phyloP scores from a whole-genome alignment of 2,888 invertebrate species.

The Athetis lepigone region DNA sequence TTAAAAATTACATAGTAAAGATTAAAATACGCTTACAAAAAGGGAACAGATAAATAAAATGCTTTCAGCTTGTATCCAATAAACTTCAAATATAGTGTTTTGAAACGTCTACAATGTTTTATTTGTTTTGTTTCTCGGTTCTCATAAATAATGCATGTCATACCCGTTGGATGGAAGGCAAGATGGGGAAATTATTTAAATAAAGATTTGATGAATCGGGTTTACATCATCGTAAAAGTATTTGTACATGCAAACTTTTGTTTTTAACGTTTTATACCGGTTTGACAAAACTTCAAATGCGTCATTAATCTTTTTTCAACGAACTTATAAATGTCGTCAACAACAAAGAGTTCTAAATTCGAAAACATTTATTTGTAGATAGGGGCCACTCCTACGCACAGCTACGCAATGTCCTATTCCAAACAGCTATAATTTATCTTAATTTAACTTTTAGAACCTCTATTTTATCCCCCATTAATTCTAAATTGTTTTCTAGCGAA shows the following conservation, averaged over 20 bases:
- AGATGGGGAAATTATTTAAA: constrained; percentile 42
- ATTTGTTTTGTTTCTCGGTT: constrained; percentile 46
- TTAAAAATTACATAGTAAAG: constrained; percentile 3
- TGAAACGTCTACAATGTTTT: constrained; percentile 41
- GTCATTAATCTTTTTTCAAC: background rate
- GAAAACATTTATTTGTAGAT: constrained; percentile 23
- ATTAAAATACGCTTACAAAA: background rate
- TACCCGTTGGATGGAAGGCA: constrained; percentile 34
- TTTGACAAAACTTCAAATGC: background rate
- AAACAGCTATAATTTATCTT: constrained; percentile 35
- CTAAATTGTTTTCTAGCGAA: constrained; percentile 35
- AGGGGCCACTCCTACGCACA: constrained; percentile 34
- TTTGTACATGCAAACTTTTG: constrained; percentile 2
- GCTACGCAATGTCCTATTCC: constrained; percentile 20
- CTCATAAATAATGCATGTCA: constrained; percentile 50
- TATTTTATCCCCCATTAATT: constrained; percentile 40
- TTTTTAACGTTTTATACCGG: background rate
- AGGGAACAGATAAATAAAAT: constrained; percentile 32
- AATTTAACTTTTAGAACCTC: constrained; percentile 38
- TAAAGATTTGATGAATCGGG: constrained; percentile 34
- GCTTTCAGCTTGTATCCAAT: constrained; percentile 35
- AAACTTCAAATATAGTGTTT: constrained; percentile 44
- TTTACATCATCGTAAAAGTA: constrained; percentile 24
- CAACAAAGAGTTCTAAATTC: constrained; percentile 17
- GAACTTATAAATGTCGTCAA: background rate